These are phyloP conservation scores for Manacus vitellinus DNA, from an alignment of 2,113 vertebrate genomes.

Conservation along the genomic window DNA sequence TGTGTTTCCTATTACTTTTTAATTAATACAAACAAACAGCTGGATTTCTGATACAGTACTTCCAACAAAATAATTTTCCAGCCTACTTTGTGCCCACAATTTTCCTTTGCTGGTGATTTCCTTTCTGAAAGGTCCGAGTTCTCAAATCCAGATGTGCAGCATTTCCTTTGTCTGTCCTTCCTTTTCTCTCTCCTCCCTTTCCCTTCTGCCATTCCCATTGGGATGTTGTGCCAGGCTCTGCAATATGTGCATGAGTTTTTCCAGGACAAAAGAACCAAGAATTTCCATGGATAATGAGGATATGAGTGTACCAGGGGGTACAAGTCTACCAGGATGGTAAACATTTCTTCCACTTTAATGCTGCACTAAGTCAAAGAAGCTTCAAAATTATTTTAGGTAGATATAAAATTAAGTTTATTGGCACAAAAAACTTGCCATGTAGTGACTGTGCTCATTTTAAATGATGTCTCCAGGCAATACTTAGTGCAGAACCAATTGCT, in stretches of 20 bases:
- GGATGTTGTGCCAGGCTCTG: background rate
- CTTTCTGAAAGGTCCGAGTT: accelerated
- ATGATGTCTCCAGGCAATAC: background rate
- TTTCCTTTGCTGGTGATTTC: background rate
- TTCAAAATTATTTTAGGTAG: background rate
- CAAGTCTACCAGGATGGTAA: background rate
- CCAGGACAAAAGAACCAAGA: background rate
- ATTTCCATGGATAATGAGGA: background rate
- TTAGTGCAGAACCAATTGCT: background rate
- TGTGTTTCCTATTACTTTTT: background rate
- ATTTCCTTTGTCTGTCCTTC: background rate
- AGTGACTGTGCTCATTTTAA: background rate
- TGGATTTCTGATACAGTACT: background rate
- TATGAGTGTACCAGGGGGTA: background rate
- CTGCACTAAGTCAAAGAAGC: background rate
- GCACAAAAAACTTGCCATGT: accelerated
- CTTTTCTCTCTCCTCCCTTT: background rate
- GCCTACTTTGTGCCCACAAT: background rate
- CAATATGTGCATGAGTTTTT: background rate
- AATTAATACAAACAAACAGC: background rate
- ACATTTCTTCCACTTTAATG: background rate
- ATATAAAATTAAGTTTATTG: background rate
- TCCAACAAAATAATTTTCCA: background rate
- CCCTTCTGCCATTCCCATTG: background rate
- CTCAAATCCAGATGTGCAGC: accelerated